phyloP scores from a whole-genome alignment of 2,888 invertebrate genomes.

The Polyploca ridens region DNA sequence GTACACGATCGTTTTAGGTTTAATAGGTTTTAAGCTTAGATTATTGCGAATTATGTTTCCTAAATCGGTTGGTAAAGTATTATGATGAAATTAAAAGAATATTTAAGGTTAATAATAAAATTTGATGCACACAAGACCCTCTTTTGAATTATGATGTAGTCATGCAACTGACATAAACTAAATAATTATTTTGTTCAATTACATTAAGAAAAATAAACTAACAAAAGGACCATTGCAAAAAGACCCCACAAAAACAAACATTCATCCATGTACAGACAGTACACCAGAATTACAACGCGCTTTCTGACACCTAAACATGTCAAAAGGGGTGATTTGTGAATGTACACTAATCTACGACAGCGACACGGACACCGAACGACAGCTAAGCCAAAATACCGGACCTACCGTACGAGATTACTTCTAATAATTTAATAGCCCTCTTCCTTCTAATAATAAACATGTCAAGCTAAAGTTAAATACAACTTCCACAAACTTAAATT shows the following conservation, averaged over 20 bases:
- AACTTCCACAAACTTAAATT: conserved; percentile 50
- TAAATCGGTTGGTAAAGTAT: conserved; percentile 1
- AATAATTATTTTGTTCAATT: too few species aligned
- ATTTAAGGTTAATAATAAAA: conserved; percentile 1
- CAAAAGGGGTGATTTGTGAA: conserved; percentile 62
- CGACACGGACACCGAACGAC: conserved; percentile 56
- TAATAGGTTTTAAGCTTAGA: conserved; percentile 6
- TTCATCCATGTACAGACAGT: conserved; percentile 23
- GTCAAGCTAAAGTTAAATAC: conserved; percentile 77
- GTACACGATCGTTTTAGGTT: conserved; percentile 16
- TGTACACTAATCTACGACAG: conserved; percentile 52
- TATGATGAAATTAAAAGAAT: conserved; percentile 2
- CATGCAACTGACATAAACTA: too few species aligned
- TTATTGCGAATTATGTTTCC: conserved; percentile 1
- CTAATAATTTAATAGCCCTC: conserved; percentile 79
- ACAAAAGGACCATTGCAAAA: neutral
- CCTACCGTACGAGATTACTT: conserved; percentile 73
- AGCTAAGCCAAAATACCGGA: conserved; percentile 72
- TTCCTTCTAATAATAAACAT: conserved; percentile 81
- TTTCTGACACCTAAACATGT: conserved; percentile 62
- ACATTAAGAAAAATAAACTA: neutral
- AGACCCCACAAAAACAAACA: conserved; percentile 3
- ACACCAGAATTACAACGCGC: conserved; percentile 45
- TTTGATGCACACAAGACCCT: neutral
- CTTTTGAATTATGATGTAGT: neutral